These are phyloP conservation scores for Pipra filicauda DNA, from an alignment of 2,113 vertebrate genomes.

Conservation along the genomic window DNA sequence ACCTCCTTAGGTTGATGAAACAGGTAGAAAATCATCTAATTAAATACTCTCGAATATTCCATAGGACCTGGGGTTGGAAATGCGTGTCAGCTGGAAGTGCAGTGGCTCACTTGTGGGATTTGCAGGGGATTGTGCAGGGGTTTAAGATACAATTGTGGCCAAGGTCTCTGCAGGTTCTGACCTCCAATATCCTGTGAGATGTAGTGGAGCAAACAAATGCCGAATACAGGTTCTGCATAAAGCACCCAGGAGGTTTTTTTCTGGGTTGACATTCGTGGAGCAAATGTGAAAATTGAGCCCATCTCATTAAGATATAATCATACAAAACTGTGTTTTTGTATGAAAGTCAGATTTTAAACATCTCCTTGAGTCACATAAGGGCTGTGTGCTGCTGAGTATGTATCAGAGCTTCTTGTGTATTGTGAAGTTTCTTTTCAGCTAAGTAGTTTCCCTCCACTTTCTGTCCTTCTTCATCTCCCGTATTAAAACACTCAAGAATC, in stretches of 20 bases:
- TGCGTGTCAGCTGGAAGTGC: not conserved
- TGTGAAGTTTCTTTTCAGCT: not conserved
- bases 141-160: not conserved
- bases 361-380: not conserved
- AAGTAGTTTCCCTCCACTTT: not conserved
- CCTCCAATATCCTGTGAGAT: not conserved
- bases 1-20: not conserved
- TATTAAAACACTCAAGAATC: not conserved
- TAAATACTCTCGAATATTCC: not conserved
- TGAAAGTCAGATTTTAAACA: not conserved
- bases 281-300: not conserved
- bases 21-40: not conserved
- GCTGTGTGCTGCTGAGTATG: not conserved
- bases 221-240: not conserved
- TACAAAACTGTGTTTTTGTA: not conserved
- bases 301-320: not conserved
- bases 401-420: not conserved
- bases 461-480: not conserved
- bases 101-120: not conserved
- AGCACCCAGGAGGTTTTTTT: not conserved
- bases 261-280: not conserved
- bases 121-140: not conserved
- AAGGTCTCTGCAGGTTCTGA: not conserved
- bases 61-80: not conserved
- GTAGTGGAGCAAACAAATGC: not conserved